Evolutionary conservation across 2,797 vertebrate species (phyloP).

Genomic region (Galago senegalensis): DNA sequence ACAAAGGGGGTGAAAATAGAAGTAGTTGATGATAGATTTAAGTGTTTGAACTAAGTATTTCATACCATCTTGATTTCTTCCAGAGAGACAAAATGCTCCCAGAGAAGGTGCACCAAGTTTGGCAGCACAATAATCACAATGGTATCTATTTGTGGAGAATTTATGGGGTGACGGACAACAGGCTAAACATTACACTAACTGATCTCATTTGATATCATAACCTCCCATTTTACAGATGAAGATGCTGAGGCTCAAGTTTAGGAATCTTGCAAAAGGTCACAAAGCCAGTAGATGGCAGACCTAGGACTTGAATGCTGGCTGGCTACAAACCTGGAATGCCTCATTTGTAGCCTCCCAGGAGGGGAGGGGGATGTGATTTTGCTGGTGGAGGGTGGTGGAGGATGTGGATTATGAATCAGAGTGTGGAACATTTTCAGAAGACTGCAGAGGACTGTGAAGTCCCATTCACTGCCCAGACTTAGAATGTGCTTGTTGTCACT

Average conservation of each 20-base stretch:
- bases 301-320: neutral
- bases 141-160: neutral
- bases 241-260: constrained; percentile 11
- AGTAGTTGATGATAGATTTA: constrained; percentile 63
- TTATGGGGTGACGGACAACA: neutral
- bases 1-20: constrained; percentile 77
- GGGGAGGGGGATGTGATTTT: neutral
- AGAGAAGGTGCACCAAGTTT: neutral
- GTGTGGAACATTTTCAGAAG: neutral
- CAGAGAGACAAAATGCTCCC: neutral
- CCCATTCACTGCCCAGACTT: neutral
- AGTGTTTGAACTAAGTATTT: constrained; percentile 47
- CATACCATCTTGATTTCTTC: neutral
- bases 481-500: neutral
- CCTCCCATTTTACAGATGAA: constrained; percentile 56
- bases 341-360: neutral
- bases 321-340: fast-evolving
- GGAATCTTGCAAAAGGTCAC: constrained; percentile 5
- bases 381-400: neutral
- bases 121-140: neutral
- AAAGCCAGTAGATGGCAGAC: constrained; percentile 66
- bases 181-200: neutral
- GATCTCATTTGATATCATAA: neutral
- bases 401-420: neutral
- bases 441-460: neutral